Base-by-base conservation (phyloP, 2,888 invertebrate genomes). In the Catonia carolina region DNA sequence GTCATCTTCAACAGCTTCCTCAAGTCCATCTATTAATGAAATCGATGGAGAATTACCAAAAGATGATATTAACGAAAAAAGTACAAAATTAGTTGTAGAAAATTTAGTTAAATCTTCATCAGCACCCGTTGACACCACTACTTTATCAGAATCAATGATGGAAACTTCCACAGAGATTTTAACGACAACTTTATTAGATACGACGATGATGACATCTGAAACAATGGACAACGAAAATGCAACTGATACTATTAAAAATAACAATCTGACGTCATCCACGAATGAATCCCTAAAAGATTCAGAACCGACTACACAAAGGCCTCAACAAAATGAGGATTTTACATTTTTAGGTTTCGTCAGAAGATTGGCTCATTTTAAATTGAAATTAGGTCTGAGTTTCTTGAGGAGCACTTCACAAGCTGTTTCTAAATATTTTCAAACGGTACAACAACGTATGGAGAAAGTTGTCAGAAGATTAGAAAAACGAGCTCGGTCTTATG, bases 371-470 rank as follows among this genome's bases (percentile, higher is more conserved):
- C 83, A 85, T 67, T 77, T 85, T 53, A 86, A 86, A 70, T 73
- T 86, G 27, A 77, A 79, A 65, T 70, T 86, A 45, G 85, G 86
- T 0, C 69, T 86, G 53, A 82, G 82, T 56, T 75, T 87, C 60
- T 69, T 87, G 14, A 82, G 82, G 66, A 82, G 79, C 56, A 83
- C 85, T 2, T 82, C 85, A 8, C 80, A 82, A 53, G 79, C 82
- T 4, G 73, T 87, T 49, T 81, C 82, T 27, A 79, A 77, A 66
- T 85, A 85, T 69, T 72, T 85, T 39, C 77, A 78, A 53, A 77
- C 77, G 63, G 79, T 84, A 61, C 81, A 85, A 65, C 67, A 66
- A 69, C 71, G 65, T 41, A 67, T 67, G 67, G 64, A 65, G 48
- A 60, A 60, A 6, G 65, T 65, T 48, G 63, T 67, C 3, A 58